These are phyloP conservation scores for Dryobotodes eremita DNA, from an alignment of 2,888 invertebrate species.

Conservation along the genomic window DNA sequence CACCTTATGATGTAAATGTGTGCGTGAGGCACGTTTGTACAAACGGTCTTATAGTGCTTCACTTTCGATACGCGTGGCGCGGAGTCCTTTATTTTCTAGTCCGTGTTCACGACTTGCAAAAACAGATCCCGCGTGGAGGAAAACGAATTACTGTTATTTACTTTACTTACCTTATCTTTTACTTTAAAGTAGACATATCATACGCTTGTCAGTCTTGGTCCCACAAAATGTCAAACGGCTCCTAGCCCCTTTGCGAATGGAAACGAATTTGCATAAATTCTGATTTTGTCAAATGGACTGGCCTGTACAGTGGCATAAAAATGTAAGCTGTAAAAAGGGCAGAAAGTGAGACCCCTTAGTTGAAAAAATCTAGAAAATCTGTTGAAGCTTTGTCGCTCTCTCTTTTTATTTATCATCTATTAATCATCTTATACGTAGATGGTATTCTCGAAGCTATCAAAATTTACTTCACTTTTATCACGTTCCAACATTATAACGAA, in stretches of 20 bases:
- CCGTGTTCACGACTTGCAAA: conserved; percentile 50
- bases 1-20: too few relatives aligned
- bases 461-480: conserved; percentile 3
- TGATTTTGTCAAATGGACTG: conserved; percentile 2
- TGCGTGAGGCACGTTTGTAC: too few relatives aligned
- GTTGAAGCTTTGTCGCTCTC: not conserved
- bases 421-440: not conserved
- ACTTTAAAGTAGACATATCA: conserved; percentile 7
- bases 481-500: not conserved
- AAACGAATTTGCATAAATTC: conserved; percentile 23
- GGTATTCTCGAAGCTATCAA: not conserved
- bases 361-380: not conserved
- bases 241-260: not conserved
- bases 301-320: conserved; percentile 3
- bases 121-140: conserved; percentile 18
- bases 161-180: conserved; percentile 24
- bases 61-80: too few relatives aligned
- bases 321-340: not conserved
- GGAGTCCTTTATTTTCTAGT: too few relatives aligned
- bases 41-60: too few relatives aligned
- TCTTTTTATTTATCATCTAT: not conserved
- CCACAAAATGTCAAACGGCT: conserved; percentile 12
- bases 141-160: conserved; percentile 21
- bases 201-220: conserved; percentile 2
- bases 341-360: not conserved